Base-by-base conservation (phyloP, 2,113 vertebrate species). In the Myotis yumanensis region DNA sequence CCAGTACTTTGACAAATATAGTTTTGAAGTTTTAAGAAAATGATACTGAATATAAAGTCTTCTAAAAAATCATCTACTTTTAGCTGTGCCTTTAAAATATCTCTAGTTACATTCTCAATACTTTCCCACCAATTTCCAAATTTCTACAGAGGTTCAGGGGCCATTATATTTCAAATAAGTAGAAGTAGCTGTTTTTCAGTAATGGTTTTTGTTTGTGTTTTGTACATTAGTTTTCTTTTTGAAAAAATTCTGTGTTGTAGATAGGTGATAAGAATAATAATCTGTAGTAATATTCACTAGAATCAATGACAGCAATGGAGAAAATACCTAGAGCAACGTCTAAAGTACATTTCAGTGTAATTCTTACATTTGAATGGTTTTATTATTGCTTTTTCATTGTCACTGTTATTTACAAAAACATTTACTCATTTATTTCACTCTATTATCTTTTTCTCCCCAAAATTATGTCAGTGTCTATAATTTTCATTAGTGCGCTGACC, bases 1-100 rank as follows among this genome's bases (percentile, higher is more conserved):
- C 28, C 54, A 86, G 9, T 18, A 68, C 2, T 85, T 35, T 94
- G 51, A 91, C 30, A 94, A 86, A 80, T n/a, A 86, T 25, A 20
- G 17, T 59, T 91, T 96, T 92, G 22, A 96, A 84, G 66, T 95
- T 75, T 90, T 94, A 62, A 91, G 40, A 84, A 95, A 95, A 87
- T 71, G 9, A 5, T 72, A 87, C 15, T 82, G 16, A 88, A 93
- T 75, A 30, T 62, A 84, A 95, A 82, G 48, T 59, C n/a, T 46
- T 89, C 43, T 84, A 48, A 91, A 72, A 71, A 48, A 14, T 52
- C 32, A 51, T 23, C 2, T 66, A 79, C 30, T 93, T 86, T 92
- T 86, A 93, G 52, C 11, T 28, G 68, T 64, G 18, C 14, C 23
- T 96, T 88, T 48, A 91, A 94, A 86, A 86, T 22, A 90, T 25